Evolutionary conservation across 2,797 vertebrate species (phyloP).

Genomic region (Masticophis lateralis): DNA sequence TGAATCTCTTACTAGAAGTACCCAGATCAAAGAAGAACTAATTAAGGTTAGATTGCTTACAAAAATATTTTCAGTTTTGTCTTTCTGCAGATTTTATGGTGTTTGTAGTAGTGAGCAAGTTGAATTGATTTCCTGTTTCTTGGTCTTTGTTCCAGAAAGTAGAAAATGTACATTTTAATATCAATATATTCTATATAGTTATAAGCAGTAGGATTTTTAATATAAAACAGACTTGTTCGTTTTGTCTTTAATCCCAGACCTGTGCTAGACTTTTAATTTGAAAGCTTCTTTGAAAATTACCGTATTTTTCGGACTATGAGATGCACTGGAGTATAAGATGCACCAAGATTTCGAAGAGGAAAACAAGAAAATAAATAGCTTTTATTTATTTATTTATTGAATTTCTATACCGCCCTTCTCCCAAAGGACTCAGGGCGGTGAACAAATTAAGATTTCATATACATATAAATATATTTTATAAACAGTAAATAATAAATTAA

Average conservation of each 20-base stretch:
- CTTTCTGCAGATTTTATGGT: not conserved
- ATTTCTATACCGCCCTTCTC: too few relatives aligned
- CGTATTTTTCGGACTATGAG: too few relatives aligned
- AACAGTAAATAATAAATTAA: too few relatives aligned
- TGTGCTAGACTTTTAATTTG: not conserved
- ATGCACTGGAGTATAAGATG: too few relatives aligned
- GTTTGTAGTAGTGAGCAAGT: not conserved
- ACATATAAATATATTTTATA: too few relatives aligned
- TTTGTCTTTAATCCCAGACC: not conserved
- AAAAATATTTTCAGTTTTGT: not conserved
- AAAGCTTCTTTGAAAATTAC: not conserved
- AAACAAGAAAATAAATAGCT: too few relatives aligned
- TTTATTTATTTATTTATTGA: too few relatives aligned
- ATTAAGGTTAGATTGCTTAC: constrained; percentile 78
- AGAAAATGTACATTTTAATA: not conserved
- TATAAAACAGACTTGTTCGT: not conserved
- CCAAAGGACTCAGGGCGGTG: too few relatives aligned
- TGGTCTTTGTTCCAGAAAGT: not conserved
- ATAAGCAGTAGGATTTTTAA: not conserved
- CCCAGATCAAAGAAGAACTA: constrained; percentile 83
- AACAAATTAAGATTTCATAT: too few relatives aligned
- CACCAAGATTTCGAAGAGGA: too few relatives aligned
- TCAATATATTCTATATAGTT: not conserved
- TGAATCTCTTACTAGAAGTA: constrained; percentile 77
- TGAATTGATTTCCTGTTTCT: not conserved